These are phyloP conservation scores for Taenioides sp. DNA, from an alignment of 2,797 vertebrate genomes.

Conservation along the genomic window DNA sequence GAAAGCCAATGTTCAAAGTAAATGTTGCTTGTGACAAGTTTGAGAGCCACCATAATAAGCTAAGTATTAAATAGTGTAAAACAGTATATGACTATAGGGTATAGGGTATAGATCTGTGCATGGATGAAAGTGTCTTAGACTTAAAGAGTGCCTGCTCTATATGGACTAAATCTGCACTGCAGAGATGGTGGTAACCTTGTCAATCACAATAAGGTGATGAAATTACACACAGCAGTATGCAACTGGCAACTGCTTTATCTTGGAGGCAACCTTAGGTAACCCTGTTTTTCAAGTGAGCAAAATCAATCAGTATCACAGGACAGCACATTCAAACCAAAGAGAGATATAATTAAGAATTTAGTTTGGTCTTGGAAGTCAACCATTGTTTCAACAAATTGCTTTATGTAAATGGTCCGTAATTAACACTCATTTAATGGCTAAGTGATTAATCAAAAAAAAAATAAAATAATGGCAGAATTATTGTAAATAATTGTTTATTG, in stretches of 20 bases:
- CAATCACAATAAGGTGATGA: conserved; percentile 1
- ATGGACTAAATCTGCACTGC: not conserved
- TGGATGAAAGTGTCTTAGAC: not conserved
- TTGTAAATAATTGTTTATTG: not conserved
- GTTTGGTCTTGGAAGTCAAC: not conserved
- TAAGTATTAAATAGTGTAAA: not conserved
- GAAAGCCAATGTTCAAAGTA: not conserved
- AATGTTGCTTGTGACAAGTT: not conserved
- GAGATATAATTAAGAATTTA: not conserved
- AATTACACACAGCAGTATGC: conserved; percentile 1
- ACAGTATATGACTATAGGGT: not conserved
- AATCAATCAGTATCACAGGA: not conserved
- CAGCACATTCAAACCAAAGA: not conserved
- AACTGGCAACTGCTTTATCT: not conserved
- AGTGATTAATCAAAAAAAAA: not conserved
- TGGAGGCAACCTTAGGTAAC: not conserved
- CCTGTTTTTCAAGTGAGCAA: not conserved
- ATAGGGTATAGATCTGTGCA: not conserved
- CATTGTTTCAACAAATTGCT: no score
- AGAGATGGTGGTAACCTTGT: not conserved
- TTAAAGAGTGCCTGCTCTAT: not conserved
- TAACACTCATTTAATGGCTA: not conserved
- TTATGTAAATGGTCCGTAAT: not conserved
- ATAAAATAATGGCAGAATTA: not conserved
- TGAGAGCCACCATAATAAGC: not conserved